A percentile compares a stretch with the other conserved stretches of the same genome.
phyloP scores from a whole-genome alignment of 2,113 vertebrate genomes.

The Gallinago paraguaiae region DNA sequence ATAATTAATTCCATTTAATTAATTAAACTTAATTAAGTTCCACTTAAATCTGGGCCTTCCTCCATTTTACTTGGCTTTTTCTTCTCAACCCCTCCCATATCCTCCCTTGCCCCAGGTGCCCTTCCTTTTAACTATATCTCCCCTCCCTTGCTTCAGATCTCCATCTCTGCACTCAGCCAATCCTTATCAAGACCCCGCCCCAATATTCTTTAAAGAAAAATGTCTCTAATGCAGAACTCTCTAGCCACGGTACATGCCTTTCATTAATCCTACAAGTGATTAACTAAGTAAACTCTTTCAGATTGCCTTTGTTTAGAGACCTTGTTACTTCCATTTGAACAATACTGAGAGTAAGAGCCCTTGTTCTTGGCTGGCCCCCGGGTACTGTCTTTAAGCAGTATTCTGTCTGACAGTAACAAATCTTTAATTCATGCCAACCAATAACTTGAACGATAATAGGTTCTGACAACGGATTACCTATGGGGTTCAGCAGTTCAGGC shows the following conservation, averaged over 20 bases:
- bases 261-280: neutral
- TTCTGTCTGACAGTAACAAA: conserved; percentile 31
- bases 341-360: neutral
- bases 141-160: neutral
- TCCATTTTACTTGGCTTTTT: neutral
- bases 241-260: neutral
- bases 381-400: neutral
- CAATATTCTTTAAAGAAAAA: neutral
- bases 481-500: conserved; percentile 19
- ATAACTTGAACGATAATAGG: neutral
- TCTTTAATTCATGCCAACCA: conserved; percentile 51
- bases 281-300: accelerated
- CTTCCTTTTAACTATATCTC: neutral
- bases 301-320: neutral
- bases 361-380: neutral
- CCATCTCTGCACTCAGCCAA: neutral
- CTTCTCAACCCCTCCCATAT: neutral
- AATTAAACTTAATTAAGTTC: too few species aligned
- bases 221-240: neutral
- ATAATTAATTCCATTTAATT: too few species aligned
- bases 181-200: neutral
- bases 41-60: neutral
- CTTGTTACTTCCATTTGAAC: conserved; percentile 1
- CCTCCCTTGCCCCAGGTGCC: neutral
- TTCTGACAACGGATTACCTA: conserved; percentile 48